Conservation (phyloP, 53 echinoderm and acorn worm species). For the Henricia sp. region DNA sequence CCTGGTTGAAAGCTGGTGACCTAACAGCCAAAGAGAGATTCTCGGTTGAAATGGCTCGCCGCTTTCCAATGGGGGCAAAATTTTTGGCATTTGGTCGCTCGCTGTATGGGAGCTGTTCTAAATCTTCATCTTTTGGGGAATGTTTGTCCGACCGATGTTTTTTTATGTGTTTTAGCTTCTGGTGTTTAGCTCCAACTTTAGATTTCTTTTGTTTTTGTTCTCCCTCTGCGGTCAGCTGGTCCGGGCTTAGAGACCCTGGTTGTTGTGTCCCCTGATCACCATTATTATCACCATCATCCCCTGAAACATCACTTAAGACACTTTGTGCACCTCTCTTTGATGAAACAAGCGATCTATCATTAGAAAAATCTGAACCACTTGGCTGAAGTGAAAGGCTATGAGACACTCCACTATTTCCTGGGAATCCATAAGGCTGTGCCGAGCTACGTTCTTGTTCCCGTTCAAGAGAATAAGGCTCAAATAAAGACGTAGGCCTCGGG, state of each 20-base stretch:
- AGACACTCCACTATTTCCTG: not conserved
- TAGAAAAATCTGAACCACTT: not conserved
- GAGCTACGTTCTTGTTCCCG: conserved; percentile 44
- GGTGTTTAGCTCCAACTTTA: conserved; percentile 44
- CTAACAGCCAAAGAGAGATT: conserved; percentile 61
- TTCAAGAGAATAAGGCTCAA: conserved; percentile 56
- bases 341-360: not conserved
- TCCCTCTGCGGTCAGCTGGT: conserved; percentile 39
- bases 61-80: conserved; percentile 58
- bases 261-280: not conserved
- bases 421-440: too few relatives aligned
- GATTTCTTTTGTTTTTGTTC: conserved; percentile 54
- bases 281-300: conserved; percentile 14
- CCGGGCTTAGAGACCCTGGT: conserved; percentile 56
- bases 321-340: conserved; percentile 41
- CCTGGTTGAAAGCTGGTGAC: conserved; percentile 74
- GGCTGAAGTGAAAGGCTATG: conserved; percentile 6
- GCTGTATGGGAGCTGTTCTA: conserved; percentile 48
- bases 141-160: conserved; percentile 56
- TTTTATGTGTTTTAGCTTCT: conserved; percentile 57
- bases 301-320: conserved; percentile 15
- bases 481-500: conserved; percentile 58
- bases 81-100: conserved; percentile 69
- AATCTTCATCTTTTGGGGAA: conserved; percentile 53
- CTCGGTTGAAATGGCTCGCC: conserved; percentile 58